Evolutionary conservation across 2,888 invertebrate genomes (phyloP).

Genomic region (Phalangium opilio): DNA sequence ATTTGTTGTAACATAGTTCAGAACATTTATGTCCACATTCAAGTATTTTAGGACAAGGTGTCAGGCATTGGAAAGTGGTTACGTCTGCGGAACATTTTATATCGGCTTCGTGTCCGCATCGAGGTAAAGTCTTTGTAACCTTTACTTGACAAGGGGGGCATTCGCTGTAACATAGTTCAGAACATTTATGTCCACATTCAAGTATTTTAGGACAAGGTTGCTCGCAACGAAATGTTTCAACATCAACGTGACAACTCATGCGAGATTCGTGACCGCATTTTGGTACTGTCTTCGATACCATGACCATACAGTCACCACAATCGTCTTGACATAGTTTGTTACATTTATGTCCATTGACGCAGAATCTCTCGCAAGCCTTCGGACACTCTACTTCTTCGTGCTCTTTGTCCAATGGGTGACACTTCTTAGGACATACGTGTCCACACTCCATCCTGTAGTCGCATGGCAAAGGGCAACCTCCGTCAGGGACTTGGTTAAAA

Average conservation of each 20-base stretch:
- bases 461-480: constrained; percentile 28
- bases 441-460: constrained; percentile 28
- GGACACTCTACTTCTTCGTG: constrained; percentile 9
- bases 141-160: too few relatives aligned
- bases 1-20: constrained; percentile 30
- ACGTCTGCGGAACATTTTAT: too few relatives aligned
- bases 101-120: too few relatives aligned
- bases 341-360: constrained; percentile 7
- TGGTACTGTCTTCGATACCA: constrained; percentile 8
- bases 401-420: constrained; percentile 12
- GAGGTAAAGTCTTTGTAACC: too few relatives aligned
- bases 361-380: constrained; percentile 6
- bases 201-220: constrained; percentile 27
- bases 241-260: constrained; percentile 8
- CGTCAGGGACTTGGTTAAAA: constrained; percentile 12
- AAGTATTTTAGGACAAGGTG: constrained; percentile 25
- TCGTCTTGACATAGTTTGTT: constrained; percentile 8
- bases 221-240: constrained; percentile 20
- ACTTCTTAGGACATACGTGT: constrained; percentile 27
- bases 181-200: too few relatives aligned
- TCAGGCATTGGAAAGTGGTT: constrained; percentile 22
- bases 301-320: constrained; percentile 9
- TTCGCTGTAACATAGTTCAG: constrained; percentile 29
- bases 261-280: constrained; percentile 17
- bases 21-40: constrained; percentile 28